Evolutionary conservation across 1,140 invertebrate genomes (phyloP).

Genomic region (Ceratina australensis): DNA sequence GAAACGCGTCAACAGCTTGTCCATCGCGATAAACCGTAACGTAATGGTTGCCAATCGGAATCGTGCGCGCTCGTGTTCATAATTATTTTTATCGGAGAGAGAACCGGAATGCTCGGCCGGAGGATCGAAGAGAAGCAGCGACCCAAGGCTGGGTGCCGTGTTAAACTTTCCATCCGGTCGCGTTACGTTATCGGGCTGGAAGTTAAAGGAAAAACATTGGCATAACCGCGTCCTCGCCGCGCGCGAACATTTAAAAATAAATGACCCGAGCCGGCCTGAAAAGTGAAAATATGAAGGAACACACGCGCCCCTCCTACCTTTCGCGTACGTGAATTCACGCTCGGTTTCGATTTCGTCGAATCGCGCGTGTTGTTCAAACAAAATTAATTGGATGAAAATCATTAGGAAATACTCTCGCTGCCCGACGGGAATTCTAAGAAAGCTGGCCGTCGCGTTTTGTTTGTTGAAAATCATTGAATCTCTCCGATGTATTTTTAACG

Average conservation of each 20-base stretch:
- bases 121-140: neutral
- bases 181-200: slow-evolving; percentile 12
- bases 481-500: neutral
- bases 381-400: no score
- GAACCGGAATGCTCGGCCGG: slow-evolving; percentile 7
- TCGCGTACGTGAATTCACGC: no score
- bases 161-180: slow-evolving; percentile 1
- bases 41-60: neutral
- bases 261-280: neutral
- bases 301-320: neutral
- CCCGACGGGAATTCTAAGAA: no score
- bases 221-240: neutral
- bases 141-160: neutral
- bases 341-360: no score
- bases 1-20: slow-evolving; percentile 2
- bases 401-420: no score
- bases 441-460: no score
- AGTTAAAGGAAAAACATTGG: neutral
- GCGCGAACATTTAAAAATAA: slow-evolving; percentile 14
- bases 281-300: neutral
- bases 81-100: slow-evolving; percentile 27
- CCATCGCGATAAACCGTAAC: slow-evolving; percentile 16
- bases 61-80: neutral
- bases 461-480: no score
- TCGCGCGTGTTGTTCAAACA: no score